Evolutionary conservation across 2,113 vertebrate species (phyloP).

Genomic region (Phodopus roborovskii): DNA sequence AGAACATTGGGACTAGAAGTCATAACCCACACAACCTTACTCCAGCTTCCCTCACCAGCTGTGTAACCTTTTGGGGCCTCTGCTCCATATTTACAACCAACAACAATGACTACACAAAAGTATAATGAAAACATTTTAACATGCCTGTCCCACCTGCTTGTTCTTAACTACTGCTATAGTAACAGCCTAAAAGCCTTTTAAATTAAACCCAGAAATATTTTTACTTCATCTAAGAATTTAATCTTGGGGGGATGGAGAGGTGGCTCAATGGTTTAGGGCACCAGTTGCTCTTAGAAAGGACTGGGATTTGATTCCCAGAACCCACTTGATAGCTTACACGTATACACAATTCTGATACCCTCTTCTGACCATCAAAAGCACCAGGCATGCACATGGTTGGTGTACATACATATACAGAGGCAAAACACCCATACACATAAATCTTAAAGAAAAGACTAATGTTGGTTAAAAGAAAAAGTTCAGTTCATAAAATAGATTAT

Average conservation of each 20-base stretch:
- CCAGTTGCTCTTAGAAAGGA: not conserved
- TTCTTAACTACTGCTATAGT: conserved; percentile 28
- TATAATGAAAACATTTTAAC: conserved; percentile 24
- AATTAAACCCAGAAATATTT: conserved; percentile 32
- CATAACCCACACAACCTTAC: not conserved
- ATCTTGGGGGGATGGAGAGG: not conserved
- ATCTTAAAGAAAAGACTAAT: conserved; percentile 36
- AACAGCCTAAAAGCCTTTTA: conserved; percentile 51
- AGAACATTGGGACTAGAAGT: not conserved
- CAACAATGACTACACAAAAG: not conserved
- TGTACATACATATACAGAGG: not conserved
- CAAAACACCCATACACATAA: not conserved
- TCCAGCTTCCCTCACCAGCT: not conserved
- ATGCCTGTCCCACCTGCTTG: not conserved
- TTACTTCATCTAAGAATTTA: conserved; percentile 47
- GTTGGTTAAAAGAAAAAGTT: conserved; percentile 38
- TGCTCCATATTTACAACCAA: not conserved
- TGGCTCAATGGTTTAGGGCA: not conserved
- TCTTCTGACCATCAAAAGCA: not conserved
- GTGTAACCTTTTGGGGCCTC: not conserved
- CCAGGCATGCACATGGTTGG: not conserved
- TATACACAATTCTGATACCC: not conserved
- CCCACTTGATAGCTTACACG: not conserved
- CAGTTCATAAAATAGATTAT: conserved; percentile 23
- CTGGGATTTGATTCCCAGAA: not conserved